A percentile compares a stretch with the other conserved stretches of the same genome.
These are phyloP conservation scores for Sarotherodon lohbergeri DNA, from an alignment of 2,113 vertebrate species.

Conservation along the genomic window DNA sequence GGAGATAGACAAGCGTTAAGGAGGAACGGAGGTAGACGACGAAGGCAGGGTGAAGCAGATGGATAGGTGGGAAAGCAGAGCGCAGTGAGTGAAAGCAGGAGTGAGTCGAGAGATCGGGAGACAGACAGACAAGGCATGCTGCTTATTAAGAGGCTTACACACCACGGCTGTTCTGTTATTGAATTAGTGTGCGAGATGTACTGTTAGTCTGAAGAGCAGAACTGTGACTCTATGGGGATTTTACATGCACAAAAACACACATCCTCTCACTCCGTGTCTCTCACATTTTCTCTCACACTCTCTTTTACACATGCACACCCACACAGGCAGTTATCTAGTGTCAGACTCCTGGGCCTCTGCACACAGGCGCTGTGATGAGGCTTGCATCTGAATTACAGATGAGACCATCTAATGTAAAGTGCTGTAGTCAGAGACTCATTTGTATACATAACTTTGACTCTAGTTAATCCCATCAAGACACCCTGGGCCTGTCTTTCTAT, in stretches of 20 bases:
- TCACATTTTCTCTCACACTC: constrained; percentile 10
- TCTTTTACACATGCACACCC: neutral
- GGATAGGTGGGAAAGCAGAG: neutral
- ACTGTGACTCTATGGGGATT: neutral
- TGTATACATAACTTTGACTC: neutral
- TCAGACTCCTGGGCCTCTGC: neutral
- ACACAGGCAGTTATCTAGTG: constrained; percentile 4
- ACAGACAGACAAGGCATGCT: neutral
- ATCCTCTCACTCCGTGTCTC: neutral
- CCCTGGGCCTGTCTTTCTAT: neutral
- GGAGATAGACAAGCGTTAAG: neutral
- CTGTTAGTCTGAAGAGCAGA: constrained; percentile 3
- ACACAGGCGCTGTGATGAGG: constrained; percentile 2
- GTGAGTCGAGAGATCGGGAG: neutral
- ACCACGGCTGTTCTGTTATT: constrained; percentile 1
- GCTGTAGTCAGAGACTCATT: neutral
- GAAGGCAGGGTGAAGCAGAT: neutral
- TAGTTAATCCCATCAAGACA: neutral
- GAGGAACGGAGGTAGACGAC: neutral
- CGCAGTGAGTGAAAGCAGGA: neutral
- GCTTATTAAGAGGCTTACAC: constrained; percentile 20
- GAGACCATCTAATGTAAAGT: neutral
- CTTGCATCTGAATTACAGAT: constrained; percentile 36
- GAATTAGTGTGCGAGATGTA: neutral
- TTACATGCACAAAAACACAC: neutral